Base-by-base conservation (phyloP, 2,113 vertebrate genomes). In the Entelurus aequoreus region DNA sequence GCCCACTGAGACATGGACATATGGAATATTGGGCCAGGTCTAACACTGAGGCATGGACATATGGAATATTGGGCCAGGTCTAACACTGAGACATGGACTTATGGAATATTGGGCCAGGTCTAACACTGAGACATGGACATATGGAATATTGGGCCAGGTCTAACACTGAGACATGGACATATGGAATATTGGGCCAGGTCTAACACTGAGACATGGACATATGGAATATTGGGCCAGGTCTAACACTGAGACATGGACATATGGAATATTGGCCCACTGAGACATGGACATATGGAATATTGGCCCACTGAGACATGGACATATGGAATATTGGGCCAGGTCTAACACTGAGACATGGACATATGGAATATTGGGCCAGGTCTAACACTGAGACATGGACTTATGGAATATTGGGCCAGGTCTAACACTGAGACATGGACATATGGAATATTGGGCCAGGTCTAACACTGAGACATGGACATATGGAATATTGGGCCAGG, bases 291-390 rank as follows among this genome's bases (percentile, higher is more conserved):
- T n/a, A 57, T n/a, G n/a, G n/a, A n/a, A n/a, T n/a, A n/a, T n/a
- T n/a, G n/a, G n/a, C 57, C 56, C 71, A 60, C 52, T 46, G 42
- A 70, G 54, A 71, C 61, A 61, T 46, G 73, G 53, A 68, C 58
- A n/a, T n/a, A n/a, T n/a, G n/a, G n/a, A n/a, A n/a, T n/a, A n/a
- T n/a, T n/a, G n/a, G n/a, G n/a, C n/a, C n/a, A n/a, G n/a, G n/a
- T n/a, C n/a, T n/a, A n/a, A n/a, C 19, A 28, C 28, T 28, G 28
- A 28, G 28, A 28, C 28, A 5, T n/a, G 6, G 7, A 48, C 58
- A 48, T n/a, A 57, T n/a, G n/a, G n/a, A n/a, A n/a, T n/a, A n/a
- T n/a, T n/a, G n/a, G n/a, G n/a, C n/a, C n/a, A n/a, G n/a, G n/a
- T n/a, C n/a, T n/a, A n/a, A n/a, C 19, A 28, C 28, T 28, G 28